Evolutionary conservation across 1,140 invertebrate species (phyloP).

Genomic region (Meloidogyne floridensis): DNA sequence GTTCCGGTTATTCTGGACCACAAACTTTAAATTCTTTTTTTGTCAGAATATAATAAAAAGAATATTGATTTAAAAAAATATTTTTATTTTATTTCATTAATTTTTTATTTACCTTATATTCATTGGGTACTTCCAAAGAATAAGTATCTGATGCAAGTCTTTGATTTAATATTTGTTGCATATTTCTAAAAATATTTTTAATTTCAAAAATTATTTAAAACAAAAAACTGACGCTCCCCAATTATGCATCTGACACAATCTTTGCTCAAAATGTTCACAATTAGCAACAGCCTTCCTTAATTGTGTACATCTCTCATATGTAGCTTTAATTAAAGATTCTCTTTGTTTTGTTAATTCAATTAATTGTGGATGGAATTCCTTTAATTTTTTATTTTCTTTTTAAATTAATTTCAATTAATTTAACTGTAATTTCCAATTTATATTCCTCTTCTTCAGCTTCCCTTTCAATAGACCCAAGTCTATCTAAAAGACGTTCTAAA

Average conservation of each 20-base stretch:
- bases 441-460: constrained; percentile 37
- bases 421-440: constrained; percentile 6
- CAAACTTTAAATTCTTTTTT: no score
- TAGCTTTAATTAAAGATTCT: constrained; percentile 30
- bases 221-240: constrained; percentile 45
- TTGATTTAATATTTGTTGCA: constrained; percentile 53
- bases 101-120: constrained; percentile 54
- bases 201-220: neutral
- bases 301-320: constrained; percentile 37
- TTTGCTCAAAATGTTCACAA: constrained; percentile 56
- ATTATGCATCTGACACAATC: constrained; percentile 53
- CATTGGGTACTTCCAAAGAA: constrained; percentile 61
- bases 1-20: no score
- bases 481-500: constrained; percentile 57
- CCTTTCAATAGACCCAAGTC: constrained; percentile 27
- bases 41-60: no score
- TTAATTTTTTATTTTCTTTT: neutral
- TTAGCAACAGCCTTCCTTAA: constrained; percentile 46
- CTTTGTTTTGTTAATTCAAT: constrained; percentile 5
- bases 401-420: neutral
- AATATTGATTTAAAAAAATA: neutral
- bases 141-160: constrained; percentile 51
- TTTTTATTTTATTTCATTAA: neutral
- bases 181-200: constrained; percentile 25
- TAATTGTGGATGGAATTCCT: constrained; percentile 1